Evolutionary conservation across 2,113 vertebrate genomes (phyloP).

Genomic region (Condylura cristata): DNA sequence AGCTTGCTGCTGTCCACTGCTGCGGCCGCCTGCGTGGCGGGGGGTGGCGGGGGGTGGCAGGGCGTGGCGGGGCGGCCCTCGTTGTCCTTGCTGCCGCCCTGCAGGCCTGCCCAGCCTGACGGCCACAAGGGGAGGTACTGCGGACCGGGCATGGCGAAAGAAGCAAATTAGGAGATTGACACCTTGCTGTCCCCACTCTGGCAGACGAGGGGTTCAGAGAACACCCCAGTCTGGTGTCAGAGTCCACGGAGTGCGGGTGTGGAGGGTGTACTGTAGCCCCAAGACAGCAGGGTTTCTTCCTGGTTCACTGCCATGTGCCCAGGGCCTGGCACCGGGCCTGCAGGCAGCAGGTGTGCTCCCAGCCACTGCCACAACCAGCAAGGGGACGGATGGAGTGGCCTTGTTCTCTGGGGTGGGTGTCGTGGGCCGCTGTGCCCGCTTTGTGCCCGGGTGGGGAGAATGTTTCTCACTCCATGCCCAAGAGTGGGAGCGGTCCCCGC

Average conservation of each 20-base stretch:
- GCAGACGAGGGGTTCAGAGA: neutral
- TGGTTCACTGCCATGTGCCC: neutral
- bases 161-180: neutral
- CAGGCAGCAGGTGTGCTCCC: neutral
- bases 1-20: rapidly evolving
- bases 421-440: neutral
- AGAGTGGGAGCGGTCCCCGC: neutral
- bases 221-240: neutral
- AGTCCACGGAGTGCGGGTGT: neutral
- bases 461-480: neutral
- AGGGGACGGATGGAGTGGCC: neutral
- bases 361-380: too few relatives aligned
- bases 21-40: neutral
- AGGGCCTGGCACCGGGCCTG: neutral
- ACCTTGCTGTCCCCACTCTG: neutral
- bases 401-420: too few relatives aligned
- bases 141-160: too few relatives aligned
- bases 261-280: neutral
- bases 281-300: neutral
- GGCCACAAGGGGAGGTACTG: neutral
- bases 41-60: too few relatives aligned
- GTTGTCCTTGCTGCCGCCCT: too few relatives aligned
- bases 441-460: neutral
- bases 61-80: neutral
- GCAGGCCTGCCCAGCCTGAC: neutral